Evolutionary conservation across 1,140 invertebrate species (phyloP), one percentile per base, ranked within the genome.

Genomic region (Drosophila elegans): DNA sequence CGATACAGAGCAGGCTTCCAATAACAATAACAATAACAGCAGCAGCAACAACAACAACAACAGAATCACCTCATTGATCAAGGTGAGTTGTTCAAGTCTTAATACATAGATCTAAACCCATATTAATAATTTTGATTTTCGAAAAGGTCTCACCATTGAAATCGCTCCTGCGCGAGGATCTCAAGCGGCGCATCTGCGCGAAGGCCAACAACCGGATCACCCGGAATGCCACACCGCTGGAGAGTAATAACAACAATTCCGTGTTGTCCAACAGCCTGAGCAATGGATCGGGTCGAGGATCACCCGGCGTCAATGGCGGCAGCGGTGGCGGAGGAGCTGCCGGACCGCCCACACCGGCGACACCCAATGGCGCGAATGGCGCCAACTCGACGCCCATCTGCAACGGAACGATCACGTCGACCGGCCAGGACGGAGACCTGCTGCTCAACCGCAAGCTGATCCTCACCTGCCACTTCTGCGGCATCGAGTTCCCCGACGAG

Each of bases 401-500:
- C 53, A 95, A 95, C 76, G 95, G 95, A 13, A 93, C 94, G 29
- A 95, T 95, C 62, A 95, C 95, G 6, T 95, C 95, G 21, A 95
- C 95, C 3, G 95, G 94, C 6, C 73, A 94, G 92, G 72, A 94
- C 91, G 62, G 89, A 16, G 84, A 93, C 63, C 77, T 92, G 69
- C 77, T 93, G 10, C 92, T 94, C 6, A 92, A 80, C 69, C 93
- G 93, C 61, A 93, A 91, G 44, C 94, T 92, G 79, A 93, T 93
- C 25, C 94, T 97, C 38, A 95, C 96, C 80, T 98, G 97, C 92
- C 94, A 95, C 16, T 97, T 97, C 91, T 99, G 98, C 93, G 96
- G 97, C 72, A 98, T 99, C 72, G 95, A 97, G 6, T 99, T 98
- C 93, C 97, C 97, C 2, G 98, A 99, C 93, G 97, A 97, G 88